Conservation (phyloP, 2,888 invertebrate species). For the Amphipoea oculea region DNA sequence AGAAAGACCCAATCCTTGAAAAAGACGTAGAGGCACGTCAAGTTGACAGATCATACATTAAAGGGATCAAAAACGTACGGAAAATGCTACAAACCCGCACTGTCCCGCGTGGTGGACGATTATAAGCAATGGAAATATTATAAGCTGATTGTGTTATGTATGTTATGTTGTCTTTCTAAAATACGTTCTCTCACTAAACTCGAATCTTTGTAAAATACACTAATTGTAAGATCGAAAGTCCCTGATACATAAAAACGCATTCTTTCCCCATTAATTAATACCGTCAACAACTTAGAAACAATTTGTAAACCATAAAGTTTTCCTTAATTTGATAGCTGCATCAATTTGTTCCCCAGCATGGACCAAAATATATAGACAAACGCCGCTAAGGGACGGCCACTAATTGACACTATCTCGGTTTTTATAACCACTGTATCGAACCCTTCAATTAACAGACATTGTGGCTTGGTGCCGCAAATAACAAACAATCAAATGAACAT, state of each 20-base stretch:
- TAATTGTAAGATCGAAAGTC: conserved; percentile 1
- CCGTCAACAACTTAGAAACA: conserved; percentile 71
- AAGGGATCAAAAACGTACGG: not conserved
- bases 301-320: conserved; percentile 75
- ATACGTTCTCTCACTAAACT: conserved; percentile 7
- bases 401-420: conserved; percentile 85
- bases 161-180: conserved; percentile 14
- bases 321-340: conserved; percentile 77
- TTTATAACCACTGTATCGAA: conserved; percentile 80
- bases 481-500: conserved; percentile 78
- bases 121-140: too few species aligned
- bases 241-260: conserved; percentile 46
- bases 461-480: conserved; percentile 73
- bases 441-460: conserved; percentile 84
- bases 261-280: conserved; percentile 28
- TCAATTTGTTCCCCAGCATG: conserved; percentile 76
- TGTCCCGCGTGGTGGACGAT: too few species aligned
- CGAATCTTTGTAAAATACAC: not conserved
- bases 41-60: not conserved
- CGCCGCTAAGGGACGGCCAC: conserved; percentile 70
- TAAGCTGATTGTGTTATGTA: too few species aligned
- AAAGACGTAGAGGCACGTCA: not conserved
- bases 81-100: not conserved
- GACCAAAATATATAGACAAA: conserved; percentile 74
- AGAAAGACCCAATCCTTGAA: not conserved